A percentile compares a stretch with the other conserved stretches of the same genome.
Conservation (phyloP, 1,140 invertebrate species). For the Druon quercuslanigerum region DNA sequence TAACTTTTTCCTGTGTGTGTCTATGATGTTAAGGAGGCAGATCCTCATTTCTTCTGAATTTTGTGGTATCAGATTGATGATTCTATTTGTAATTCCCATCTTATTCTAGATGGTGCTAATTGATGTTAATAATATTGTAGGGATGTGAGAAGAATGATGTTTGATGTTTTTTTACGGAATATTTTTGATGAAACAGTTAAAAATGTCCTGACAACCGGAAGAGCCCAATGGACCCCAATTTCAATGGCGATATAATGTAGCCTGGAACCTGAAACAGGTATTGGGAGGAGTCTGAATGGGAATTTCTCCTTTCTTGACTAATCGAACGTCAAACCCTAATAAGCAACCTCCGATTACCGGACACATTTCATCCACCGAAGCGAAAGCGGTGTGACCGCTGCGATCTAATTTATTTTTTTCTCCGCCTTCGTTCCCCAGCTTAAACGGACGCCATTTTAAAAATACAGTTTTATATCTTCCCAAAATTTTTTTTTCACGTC, state of each 20-base stretch:
- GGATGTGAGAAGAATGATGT: too few species aligned
- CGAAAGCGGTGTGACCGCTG: slow-evolving; percentile 41
- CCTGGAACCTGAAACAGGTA: slow-evolving; percentile 40
- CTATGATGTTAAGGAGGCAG: too few species aligned
- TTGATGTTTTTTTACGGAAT: too few species aligned
- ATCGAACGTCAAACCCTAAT: slow-evolving; percentile 75
- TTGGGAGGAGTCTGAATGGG: slow-evolving; percentile 59
- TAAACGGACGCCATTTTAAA: neutral
- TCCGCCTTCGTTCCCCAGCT: neutral
- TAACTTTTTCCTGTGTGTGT: too few species aligned
- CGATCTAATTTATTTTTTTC: slow-evolving; percentile 35
- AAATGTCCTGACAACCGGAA: slow-evolving; percentile 19
- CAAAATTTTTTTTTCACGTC: neutral
- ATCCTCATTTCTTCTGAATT: too few species aligned
- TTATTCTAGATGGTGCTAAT: too few species aligned
- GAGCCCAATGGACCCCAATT: slow-evolving; percentile 31
- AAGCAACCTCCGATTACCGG: slow-evolving; percentile 70
- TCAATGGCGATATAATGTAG: slow-evolving; percentile 36
- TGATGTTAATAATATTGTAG: too few species aligned
- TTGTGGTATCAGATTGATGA: neutral
- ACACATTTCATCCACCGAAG: slow-evolving; percentile 62
- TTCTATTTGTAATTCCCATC: too few species aligned
- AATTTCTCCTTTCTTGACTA: slow-evolving; percentile 68
- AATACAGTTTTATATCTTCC: neutral
- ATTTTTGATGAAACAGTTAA: neutral